Percentiles rank a stretch among this genome's conserved stretches.
These are phyloP conservation scores for Drosophila gunungcola DNA, from an alignment of 1,140 invertebrate genomes.

Conservation along the genomic window DNA sequence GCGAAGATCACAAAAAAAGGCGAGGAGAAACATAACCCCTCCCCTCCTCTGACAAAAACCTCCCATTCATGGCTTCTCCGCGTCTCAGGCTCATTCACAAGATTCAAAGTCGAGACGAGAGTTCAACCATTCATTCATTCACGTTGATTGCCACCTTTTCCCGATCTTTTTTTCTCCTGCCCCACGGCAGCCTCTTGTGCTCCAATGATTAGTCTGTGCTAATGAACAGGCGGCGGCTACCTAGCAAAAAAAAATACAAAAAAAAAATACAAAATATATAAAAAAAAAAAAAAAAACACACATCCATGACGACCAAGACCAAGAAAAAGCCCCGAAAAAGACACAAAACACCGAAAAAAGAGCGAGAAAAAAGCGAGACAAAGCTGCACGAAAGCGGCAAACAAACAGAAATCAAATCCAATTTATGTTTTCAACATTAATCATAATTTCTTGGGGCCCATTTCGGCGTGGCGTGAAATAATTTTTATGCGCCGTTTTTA, in stretches of 20 bases:
- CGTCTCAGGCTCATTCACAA: slow-evolving; percentile 59
- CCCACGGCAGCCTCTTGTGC: slow-evolving; percentile 44
- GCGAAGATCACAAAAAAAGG: slow-evolving; percentile 28
- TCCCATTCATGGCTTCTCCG: slow-evolving; percentile 43
- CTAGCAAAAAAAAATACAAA: slow-evolving; percentile 53
- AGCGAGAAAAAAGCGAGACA: slow-evolving; percentile 25
- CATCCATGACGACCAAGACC: slow-evolving; percentile 2
- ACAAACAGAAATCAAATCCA: slow-evolving; percentile 81
- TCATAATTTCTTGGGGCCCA: slow-evolving; percentile 64
- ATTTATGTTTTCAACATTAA: slow-evolving; percentile 75
- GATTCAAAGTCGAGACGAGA: slow-evolving; percentile 26
- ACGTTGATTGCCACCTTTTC: slow-evolving; percentile 77
- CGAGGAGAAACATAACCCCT: slow-evolving; percentile 14
- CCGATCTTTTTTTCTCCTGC: slow-evolving; percentile 21
- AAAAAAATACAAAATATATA: not conserved
- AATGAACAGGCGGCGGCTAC: slow-evolving; percentile 68
- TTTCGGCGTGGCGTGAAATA: slow-evolving; percentile 66
- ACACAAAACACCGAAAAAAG: slow-evolving; percentile 42
- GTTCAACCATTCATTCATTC: slow-evolving; percentile 68
- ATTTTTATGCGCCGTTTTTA: slow-evolving; percentile 80
- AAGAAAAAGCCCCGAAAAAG: slow-evolving; percentile 23
- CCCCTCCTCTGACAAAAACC: slow-evolving; percentile 12
- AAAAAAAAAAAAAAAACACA: slow-evolving; percentile 4
- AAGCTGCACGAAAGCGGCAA: slow-evolving; percentile 63
- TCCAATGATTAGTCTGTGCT: slow-evolving; percentile 69